Evolutionary conservation across 1,140 invertebrate species (phyloP).

Genomic region (Pogonomyrmex californicus): DNA sequence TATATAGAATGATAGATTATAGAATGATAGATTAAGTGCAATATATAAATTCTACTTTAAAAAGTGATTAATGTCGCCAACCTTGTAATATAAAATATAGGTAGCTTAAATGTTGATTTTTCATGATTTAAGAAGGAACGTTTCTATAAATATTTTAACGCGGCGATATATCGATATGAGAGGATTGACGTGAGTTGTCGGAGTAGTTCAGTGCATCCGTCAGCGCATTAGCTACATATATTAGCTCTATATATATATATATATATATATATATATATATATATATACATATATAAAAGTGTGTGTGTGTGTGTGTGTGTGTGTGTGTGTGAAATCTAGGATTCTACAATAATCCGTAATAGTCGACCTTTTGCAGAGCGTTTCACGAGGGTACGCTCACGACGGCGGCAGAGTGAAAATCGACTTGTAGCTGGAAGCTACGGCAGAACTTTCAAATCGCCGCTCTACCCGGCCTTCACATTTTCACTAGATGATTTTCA

Average conservation of each 20-base stretch:
- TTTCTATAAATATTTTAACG: background rate
- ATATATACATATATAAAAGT: too few relatives aligned
- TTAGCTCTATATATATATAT: background rate
- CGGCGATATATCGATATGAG: background rate
- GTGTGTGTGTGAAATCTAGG: background rate
- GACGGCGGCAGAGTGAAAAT: constrained; percentile 71
- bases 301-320: too few relatives aligned
- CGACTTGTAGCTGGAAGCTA: constrained; percentile 66
- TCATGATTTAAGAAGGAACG: background rate
- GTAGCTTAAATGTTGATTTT: background rate
- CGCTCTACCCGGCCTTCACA: constrained; percentile 69
- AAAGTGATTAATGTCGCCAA: background rate
- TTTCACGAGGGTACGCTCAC: constrained; percentile 23
- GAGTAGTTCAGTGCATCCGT: background rate
- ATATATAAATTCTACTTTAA: background rate
- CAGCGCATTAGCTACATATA: background rate
- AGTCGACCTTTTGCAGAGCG: constrained; percentile 44
- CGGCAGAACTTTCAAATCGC: constrained; percentile 75
- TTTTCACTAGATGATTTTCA: constrained; percentile 74
- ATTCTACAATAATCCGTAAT: constrained; percentile 10
- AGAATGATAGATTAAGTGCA: background rate
- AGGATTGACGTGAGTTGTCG: background rate
- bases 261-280: too few relatives aligned
- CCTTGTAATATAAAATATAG: background rate
- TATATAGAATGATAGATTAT: background rate